Conservation (phyloP, 2,888 invertebrate genomes). For the Caenorhabditis imperialis region DNA sequence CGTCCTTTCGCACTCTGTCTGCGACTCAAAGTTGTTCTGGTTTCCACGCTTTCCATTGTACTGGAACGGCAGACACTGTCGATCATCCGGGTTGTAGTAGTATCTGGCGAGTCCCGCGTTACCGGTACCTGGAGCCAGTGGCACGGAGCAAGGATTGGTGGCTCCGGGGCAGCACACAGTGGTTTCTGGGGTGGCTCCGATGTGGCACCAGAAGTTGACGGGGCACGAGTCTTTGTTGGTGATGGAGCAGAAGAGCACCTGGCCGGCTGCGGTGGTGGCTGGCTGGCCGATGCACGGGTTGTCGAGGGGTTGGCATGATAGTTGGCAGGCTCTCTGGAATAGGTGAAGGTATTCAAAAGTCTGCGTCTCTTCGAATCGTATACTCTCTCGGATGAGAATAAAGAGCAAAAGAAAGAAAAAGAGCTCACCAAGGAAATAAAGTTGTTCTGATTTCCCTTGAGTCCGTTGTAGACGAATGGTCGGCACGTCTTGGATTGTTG, state of each 20-base stretch:
- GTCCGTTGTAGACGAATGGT: constrained; percentile 74
- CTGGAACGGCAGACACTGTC: constrained; percentile 77
- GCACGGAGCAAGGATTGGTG: constrained; percentile 78
- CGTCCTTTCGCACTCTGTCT: constrained; percentile 74
- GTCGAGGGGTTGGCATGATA: constrained; percentile 76
- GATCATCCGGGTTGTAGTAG: constrained; percentile 78
- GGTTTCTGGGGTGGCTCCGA: constrained; percentile 74
- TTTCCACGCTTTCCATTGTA: constrained; percentile 77
- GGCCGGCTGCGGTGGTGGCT: constrained; percentile 75
- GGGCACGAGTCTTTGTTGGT: constrained; percentile 76
- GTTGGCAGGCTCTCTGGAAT: constrained; percentile 74
- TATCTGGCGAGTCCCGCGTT: constrained; percentile 69
- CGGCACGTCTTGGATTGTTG: constrained; percentile 71
- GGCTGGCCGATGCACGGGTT: constrained; percentile 78
- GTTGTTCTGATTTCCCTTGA: constrained; percentile 78
- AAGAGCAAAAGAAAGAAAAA: too few species aligned
- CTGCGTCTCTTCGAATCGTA: too few species aligned
- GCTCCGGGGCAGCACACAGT: constrained; percentile 77
- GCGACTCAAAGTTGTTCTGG: constrained; percentile 77
- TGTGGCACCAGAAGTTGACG: constrained; percentile 76
- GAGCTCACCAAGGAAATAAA: constrained; percentile 68
- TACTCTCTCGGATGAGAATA: too few species aligned
- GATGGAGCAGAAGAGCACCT: constrained; percentile 76
- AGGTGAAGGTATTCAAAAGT: neutral
- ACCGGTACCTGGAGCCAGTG: constrained; percentile 78